Evolutionary conservation across 1,140 invertebrate species (phyloP), one percentile per base, ranked within the genome.

Genomic region (Rhopalosiphum padi): DNA sequence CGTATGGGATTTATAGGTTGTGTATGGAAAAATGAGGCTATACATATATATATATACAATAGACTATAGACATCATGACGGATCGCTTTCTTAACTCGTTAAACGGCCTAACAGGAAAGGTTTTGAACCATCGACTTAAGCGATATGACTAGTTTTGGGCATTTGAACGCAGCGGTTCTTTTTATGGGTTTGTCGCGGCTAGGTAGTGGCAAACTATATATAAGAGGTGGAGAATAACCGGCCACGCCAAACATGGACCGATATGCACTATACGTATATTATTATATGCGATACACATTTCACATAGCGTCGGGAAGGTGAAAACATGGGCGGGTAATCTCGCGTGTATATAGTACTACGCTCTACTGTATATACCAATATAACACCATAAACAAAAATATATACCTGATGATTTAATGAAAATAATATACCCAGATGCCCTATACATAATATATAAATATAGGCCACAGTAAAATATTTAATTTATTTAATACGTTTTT

Each of bases 101-200:
- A 48, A 88, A 88, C 86, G 86, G 86, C 43, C 30, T 46, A 37
- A 41, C 51, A 55, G 51, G 88, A 89, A 89, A 89, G 88, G 88
- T 89, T 89, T 55, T 37, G 22, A 89, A 53, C 87, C n/a, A 8
- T 22, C 51, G 15, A 41, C 91, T 55, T 86, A 86, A 35, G 43
- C 91, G 77, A 68, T 53, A 93, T 93, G 91, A 93, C 91, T 93
- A 93, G 55, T 93, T 93, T 93, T 93, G 91, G 91, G 91, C 91
- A 93, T 93, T 93, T 93, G 82, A 86, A 53, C 82, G 77, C 77
- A 6, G 77, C 25, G 48, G 77, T 83, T 93, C 91, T 93, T 18
- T 53, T 86, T 93, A 93, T 93, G 91, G 91, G 91, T 85, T 55
- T 86, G 91, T 93, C 91, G 35, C 22, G 82, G n/a, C 35, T 68